Percentiles rank a stretch among this genome's conserved stretches.
Evolutionary conservation across 2,888 invertebrate species (phyloP).

Genomic region (Volucella inflata): DNA sequence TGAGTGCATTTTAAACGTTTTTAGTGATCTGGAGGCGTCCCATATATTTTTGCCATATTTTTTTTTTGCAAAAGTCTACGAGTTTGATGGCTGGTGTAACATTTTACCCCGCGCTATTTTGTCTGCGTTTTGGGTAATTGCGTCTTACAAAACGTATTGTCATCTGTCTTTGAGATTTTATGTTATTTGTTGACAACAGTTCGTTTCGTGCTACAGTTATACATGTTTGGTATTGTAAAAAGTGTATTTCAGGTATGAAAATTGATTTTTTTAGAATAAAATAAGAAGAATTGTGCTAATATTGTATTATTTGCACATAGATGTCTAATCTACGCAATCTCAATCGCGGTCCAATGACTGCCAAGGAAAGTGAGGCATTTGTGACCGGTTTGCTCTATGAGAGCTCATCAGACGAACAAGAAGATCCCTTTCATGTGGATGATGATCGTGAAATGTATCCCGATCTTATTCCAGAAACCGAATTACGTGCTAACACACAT

Average conservation of each 20-base stretch:
- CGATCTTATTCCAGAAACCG: neutral
- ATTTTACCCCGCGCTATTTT: neutral
- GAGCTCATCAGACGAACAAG: neutral
- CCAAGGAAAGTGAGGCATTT: no score
- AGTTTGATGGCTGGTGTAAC: neutral
- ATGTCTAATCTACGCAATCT: no score
- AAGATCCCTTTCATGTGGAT: neutral
- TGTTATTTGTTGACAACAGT: no score
- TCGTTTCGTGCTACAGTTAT: no score
- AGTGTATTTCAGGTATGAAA: no score
- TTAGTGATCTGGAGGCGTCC: neutral
- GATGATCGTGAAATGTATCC: neutral
- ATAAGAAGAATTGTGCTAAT: no score
- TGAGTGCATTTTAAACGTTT: neutral
- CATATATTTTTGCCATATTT: neutral
- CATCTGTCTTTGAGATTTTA: no score
- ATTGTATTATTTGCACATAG: no score
- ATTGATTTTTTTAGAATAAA: no score
- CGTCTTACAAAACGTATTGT: fast-evolving
- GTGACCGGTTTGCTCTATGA: no score
- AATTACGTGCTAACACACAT: neutral
- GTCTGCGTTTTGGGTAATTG: neutral
- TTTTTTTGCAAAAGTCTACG: neutral
- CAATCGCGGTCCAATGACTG: no score
- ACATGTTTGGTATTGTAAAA: no score